A percentile compares a stretch with the other conserved stretches of the same genome.
Conservation (phyloP, 2,888 invertebrate species). For the Acleris literana region DNA sequence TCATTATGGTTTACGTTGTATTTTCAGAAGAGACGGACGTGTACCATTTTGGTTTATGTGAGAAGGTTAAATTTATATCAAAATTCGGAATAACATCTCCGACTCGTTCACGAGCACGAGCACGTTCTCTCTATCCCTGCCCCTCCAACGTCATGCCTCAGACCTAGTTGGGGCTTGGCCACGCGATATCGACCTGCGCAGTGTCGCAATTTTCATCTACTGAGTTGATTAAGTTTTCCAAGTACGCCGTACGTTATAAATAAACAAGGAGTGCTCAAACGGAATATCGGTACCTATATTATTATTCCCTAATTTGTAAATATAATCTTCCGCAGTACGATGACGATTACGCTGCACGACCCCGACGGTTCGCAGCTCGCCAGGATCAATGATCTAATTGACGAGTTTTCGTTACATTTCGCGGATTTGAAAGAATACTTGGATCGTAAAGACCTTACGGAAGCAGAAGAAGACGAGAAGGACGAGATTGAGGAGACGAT, state of each 20-base stretch:
- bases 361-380: not conserved
- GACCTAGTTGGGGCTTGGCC: not conserved
- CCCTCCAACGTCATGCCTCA: not conserved
- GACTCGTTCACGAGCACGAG: not conserved
- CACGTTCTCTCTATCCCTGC: not conserved
- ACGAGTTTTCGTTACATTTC: not conserved
- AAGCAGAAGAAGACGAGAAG: not conserved
- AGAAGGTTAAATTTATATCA: not conserved
- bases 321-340: not conserved
- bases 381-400: not conserved
- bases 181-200: not conserved
- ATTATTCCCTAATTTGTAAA: not conserved
- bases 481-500: conserved; percentile 1
- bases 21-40: too few relatives aligned
- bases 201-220: not conserved
- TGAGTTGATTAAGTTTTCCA: not conserved
- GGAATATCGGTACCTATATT: too few relatives aligned
- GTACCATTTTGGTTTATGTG: too few relatives aligned
- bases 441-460: not conserved
- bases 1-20: too few relatives aligned
- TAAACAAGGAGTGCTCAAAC: not conserved
- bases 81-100: not conserved
- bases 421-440: not conserved
- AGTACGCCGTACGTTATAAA: not conserved
- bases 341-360: not conserved